Percentiles rank a stretch among this genome's conserved stretches.
Evolutionary conservation across 2,113 vertebrate genomes (phyloP).

Genomic region (Spermophilus dauricus): DNA sequence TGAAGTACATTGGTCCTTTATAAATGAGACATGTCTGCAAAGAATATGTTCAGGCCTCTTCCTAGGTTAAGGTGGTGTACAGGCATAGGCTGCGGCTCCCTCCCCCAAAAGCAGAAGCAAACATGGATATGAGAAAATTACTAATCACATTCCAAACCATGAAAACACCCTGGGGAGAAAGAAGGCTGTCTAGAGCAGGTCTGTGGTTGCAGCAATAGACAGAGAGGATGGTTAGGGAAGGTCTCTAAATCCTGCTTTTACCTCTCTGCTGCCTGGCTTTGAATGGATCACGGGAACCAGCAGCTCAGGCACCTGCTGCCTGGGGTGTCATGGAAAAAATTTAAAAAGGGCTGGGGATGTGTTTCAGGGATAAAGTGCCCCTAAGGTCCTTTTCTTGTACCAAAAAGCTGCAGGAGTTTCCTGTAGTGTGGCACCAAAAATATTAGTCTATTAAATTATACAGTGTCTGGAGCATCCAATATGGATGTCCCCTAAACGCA

Average conservation of each 20-base stretch:
- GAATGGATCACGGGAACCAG: neutral
- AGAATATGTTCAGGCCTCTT: neutral
- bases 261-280: neutral
- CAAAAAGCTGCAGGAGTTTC: neutral
- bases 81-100: neutral
- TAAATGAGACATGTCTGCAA: neutral
- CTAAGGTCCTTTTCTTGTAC: too few relatives aligned
- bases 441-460: neutral
- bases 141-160: too few relatives aligned
- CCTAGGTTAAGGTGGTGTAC: too few relatives aligned
- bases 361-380: too few relatives aligned
- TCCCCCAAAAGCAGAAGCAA: neutral
- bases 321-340: too few relatives aligned
- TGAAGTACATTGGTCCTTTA: neutral
- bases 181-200: neutral
- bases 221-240: neutral
- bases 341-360: too few relatives aligned
- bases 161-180: neutral
- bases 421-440: too few relatives aligned
- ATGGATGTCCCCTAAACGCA: neutral
- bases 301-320: neutral
- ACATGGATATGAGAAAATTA: neutral
- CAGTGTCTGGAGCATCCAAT: neutral
- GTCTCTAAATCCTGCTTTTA: neutral
- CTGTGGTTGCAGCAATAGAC: neutral